Conservation (phyloP, 92 coral and sea anemone species). For the Bergia sp. region DNA sequence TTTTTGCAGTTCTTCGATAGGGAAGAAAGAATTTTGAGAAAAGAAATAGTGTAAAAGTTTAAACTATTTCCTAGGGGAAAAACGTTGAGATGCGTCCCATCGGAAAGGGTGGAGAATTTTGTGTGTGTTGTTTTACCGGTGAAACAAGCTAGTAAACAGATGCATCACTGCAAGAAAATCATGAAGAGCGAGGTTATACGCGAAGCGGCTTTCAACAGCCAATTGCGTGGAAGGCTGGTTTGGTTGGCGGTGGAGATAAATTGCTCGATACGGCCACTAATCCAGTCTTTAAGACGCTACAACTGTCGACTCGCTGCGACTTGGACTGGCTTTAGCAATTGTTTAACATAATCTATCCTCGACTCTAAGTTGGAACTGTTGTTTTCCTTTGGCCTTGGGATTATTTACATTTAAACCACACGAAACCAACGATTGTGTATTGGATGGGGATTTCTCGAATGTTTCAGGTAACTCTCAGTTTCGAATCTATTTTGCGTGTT, state of each 20-base stretch:
- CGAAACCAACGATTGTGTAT: background rate
- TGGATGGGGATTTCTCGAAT: background rate
- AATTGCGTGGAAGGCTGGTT: background rate
- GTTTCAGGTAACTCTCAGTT: background rate
- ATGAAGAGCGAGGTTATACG: background rate
- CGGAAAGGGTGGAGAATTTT: constrained; percentile 19
- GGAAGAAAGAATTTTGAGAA: background rate
- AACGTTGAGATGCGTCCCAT: background rate
- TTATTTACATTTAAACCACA: background rate
- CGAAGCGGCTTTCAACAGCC: background rate
- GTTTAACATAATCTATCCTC: too few species aligned
- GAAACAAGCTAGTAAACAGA: background rate
- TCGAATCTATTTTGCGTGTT: background rate
- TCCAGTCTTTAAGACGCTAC: background rate
- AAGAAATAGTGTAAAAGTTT: background rate
- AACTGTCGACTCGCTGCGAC: background rate
- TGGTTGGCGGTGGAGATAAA: background rate
- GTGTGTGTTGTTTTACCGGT: background rate
- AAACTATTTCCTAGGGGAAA: background rate
- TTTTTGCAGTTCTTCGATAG: background rate
- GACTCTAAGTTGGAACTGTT: background rate
- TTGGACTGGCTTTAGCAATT: background rate
- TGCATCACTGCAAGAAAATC: background rate
- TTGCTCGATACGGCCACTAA: background rate
- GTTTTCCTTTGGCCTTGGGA: constrained; percentile 5